A percentile compares a stretch with the other conserved stretches of the same genome.
Evolutionary conservation across 2,797 vertebrate genomes (phyloP).

Genomic region (Chiroxiphia lanceolata): DNA sequence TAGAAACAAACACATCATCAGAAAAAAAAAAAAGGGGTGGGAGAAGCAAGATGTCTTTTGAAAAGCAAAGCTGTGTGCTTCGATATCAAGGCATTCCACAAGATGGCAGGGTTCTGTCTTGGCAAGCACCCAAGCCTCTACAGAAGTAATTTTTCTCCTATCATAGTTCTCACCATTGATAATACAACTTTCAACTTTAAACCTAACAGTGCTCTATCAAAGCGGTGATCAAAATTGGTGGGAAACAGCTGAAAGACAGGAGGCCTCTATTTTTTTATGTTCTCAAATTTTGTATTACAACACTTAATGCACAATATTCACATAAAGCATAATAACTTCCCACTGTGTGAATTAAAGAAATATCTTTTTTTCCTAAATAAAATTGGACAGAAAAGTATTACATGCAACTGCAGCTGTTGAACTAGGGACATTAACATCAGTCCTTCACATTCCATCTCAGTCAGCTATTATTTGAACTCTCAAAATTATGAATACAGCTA

Average conservation of each 20-base stretch:
- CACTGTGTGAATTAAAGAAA: background rate
- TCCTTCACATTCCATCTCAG: background rate
- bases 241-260: background rate
- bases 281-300: background rate
- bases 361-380: background rate
- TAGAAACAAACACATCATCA: background rate
- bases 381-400: background rate
- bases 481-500: background rate
- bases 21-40: too few relatives aligned
- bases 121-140: background rate
- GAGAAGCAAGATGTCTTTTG: background rate
- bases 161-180: background rate
- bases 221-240: background rate
- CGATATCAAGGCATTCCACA: background rate
- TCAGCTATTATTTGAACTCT: background rate
- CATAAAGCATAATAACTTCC: background rate
- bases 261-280: background rate
- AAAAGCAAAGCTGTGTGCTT: background rate
- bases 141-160: background rate
- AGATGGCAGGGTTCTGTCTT: conserved; percentile 44
- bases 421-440: background rate
- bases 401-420: background rate
- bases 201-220: background rate
- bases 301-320: background rate
- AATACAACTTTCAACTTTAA: background rate